A percentile compares a stretch with the other conserved stretches of the same genome.
Evolutionary conservation across 2,888 invertebrate species (phyloP).

Genomic region (Trachelus tabidus): DNA sequence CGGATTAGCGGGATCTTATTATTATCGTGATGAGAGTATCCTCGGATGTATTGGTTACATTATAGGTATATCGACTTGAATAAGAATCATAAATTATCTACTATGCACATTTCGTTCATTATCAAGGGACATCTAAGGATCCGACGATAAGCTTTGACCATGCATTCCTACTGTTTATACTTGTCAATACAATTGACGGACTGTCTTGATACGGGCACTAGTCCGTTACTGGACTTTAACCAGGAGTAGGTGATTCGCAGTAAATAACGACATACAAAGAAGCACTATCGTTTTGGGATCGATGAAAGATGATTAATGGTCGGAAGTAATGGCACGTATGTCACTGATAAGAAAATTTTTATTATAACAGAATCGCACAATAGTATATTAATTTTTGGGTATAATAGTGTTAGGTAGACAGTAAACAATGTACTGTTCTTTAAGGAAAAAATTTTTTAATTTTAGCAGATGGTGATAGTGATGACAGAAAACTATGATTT

Average conservation of each 20-base stretch:
- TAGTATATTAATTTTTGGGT: no score
- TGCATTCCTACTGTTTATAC: background rate
- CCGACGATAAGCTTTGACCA: background rate
- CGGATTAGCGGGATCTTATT: no score
- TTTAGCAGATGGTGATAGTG: no score
- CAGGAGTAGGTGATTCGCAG: background rate
- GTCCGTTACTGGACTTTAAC: background rate
- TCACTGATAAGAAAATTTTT: no score
- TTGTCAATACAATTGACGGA: background rate
- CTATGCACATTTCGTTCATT: background rate
- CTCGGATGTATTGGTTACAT: no score
- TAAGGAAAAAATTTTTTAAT: no score
- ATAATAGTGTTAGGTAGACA: no score
- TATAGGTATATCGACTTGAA: background rate
- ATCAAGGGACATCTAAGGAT: background rate
- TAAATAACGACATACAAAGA: background rate
- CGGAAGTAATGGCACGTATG: no score
- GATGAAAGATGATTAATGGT: background rate
- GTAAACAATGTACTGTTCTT: no score
- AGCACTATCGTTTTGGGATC: background rate
- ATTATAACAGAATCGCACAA: no score
- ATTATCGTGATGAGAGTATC: no score
- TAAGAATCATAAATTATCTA: background rate
- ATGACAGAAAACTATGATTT: no score
- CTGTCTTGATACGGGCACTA: background rate